Evolutionary conservation across 2,113 vertebrate genomes (phyloP).

Genomic region (Podilymbus podiceps): DNA sequence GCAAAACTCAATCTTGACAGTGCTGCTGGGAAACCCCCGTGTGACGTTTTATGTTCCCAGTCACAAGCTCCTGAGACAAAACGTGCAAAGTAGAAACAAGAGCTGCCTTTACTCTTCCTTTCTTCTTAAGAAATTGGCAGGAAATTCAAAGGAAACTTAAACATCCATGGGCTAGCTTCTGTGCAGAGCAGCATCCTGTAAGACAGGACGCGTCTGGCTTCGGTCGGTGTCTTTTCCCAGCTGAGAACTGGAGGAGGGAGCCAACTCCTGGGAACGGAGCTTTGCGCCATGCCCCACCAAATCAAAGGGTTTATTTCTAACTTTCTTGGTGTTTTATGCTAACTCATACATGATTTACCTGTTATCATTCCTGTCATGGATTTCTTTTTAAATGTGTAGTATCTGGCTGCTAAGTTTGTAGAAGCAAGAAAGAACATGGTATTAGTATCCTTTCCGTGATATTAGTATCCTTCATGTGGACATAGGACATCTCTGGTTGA

Average conservation of each 20-base stretch:
- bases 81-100: background rate
- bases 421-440: background rate
- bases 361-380: background rate
- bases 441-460: background rate
- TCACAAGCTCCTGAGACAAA: background rate
- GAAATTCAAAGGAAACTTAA: conserved; percentile 45
- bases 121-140: conserved; percentile 39
- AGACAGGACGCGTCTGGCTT: conserved; percentile 18
- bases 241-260: conserved; percentile 15
- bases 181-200: background rate
- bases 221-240: background rate
- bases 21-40: background rate
- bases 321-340: conserved; percentile 18
- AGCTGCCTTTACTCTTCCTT: background rate
- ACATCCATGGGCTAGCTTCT: background rate
- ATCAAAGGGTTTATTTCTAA: background rate
- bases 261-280: conserved; percentile 7
- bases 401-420: background rate
- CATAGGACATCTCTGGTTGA: background rate
- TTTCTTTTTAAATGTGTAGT: background rate
- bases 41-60: background rate
- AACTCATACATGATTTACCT: background rate
- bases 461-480: background rate
- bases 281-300: background rate
- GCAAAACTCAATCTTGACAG: background rate